Percentiles rank a stretch among this genome's conserved stretches.
These are phyloP conservation scores for Actinopyga echinites DNA, from an alignment of 53 echinoderm and acorn worm genomes.

Conservation along the genomic window DNA sequence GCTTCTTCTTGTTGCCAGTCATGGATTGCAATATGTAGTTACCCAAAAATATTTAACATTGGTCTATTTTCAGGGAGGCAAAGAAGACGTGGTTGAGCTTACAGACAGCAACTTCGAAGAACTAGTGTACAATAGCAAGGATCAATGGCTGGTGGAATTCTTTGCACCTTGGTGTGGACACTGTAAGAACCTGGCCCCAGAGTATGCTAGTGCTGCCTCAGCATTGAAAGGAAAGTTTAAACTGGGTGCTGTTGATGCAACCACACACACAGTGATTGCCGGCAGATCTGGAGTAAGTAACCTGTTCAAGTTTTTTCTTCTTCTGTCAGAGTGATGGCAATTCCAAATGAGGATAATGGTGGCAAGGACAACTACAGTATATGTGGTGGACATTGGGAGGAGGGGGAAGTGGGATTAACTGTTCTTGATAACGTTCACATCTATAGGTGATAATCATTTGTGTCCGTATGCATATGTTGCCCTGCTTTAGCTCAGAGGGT, in stretches of 20 bases:
- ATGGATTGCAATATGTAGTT: too few species aligned
- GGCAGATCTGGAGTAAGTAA: slow-evolving; percentile 67
- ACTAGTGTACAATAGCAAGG: slow-evolving; percentile 64
- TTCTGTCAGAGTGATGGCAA: too few species aligned
- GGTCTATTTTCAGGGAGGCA: slow-evolving; percentile 53
- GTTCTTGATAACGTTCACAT: too few species aligned
- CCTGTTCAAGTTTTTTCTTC: too few species aligned
- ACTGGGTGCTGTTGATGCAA: slow-evolving; percentile 88
- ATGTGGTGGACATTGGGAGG: too few species aligned
- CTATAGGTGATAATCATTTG: too few species aligned
- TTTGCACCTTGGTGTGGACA: slow-evolving; percentile 99
- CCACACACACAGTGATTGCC: slow-evolving; percentile 65
- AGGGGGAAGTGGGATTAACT: too few species aligned
- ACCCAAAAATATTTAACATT: background rate
- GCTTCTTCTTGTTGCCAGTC: too few species aligned
- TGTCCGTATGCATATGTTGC: too few species aligned
- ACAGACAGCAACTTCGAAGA: slow-evolving; percentile 94
- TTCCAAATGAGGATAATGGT: too few species aligned
- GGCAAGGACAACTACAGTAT: too few species aligned
- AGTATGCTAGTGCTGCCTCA: slow-evolving; percentile 82
- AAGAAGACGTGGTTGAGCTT: slow-evolving; percentile 72
- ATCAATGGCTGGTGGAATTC: slow-evolving; percentile 90
- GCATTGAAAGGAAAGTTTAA: slow-evolving; percentile 89
- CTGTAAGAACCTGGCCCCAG: slow-evolving; percentile 83
- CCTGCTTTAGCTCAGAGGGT: too few species aligned